A percentile compares a stretch with the other conserved stretches of the same genome.
These are phyloP conservation scores for Platichthys stellatus DNA, from an alignment of 2,113 vertebrate species.

Conservation along the genomic window DNA sequence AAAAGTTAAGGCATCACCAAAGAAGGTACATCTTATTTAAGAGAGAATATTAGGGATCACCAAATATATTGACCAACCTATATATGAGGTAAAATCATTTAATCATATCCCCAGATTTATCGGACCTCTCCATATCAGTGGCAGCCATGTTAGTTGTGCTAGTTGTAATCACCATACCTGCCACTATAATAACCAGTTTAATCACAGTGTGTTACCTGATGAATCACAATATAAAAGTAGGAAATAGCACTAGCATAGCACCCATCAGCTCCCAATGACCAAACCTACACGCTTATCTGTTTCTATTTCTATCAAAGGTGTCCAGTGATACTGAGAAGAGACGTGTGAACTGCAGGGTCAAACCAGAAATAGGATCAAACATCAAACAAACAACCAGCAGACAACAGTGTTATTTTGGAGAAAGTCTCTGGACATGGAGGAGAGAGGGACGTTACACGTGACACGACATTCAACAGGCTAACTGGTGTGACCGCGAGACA, in stretches of 20 bases:
- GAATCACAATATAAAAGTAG: neutral
- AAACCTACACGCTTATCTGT: too few species aligned
- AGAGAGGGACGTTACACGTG: conserved; percentile 41
- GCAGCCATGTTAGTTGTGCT: too few species aligned
- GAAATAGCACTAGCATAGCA: neutral
- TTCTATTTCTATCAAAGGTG: too few species aligned
- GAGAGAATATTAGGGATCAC: too few species aligned
- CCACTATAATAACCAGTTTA: neutral
- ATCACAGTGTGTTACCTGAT: neutral
- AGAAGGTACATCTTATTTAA: too few species aligned
- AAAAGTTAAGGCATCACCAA: too few species aligned
- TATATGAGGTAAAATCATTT: too few species aligned
- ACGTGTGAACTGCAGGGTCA: neutral
- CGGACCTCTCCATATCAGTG: too few species aligned
- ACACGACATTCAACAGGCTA: conserved; percentile 47
- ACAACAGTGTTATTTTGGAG: conserved; percentile 34
- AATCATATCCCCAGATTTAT: too few species aligned
- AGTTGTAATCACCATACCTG: too few species aligned
- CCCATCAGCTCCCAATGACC: too few species aligned
- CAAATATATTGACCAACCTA: too few species aligned
- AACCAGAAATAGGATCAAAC: conserved; percentile 33
- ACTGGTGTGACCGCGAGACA: conserved; percentile 58
- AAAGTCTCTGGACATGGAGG: neutral
- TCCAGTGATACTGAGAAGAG: neutral
- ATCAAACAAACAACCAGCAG: conserved; percentile 5